phyloP scores from a whole-genome alignment of 2,888 invertebrate genomes.

The Portevinia maculata region DNA sequence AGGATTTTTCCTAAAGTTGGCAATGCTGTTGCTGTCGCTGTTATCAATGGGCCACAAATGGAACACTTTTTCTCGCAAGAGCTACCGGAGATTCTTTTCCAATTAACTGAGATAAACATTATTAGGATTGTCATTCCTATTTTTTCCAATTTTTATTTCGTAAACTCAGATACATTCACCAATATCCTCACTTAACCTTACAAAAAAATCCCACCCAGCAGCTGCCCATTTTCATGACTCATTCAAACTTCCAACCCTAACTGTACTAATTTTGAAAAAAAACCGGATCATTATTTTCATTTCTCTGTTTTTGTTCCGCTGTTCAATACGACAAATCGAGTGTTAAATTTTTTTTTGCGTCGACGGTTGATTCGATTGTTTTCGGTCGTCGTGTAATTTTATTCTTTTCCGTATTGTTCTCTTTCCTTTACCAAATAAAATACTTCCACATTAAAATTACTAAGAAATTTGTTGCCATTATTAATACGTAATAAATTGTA shows the following conservation, averaged over 20 bases:
- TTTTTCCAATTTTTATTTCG: too few species aligned
- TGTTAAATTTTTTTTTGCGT: constrained; percentile 54
- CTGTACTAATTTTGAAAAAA: constrained; percentile 54
- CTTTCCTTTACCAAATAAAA: constrained; percentile 41
- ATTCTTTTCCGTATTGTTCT: constrained; percentile 29
- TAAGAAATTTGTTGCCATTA: constrained; percentile 51
- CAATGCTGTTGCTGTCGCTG: too few species aligned
- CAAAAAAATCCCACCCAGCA: constrained; percentile 19
- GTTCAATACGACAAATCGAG: constrained; percentile 35
- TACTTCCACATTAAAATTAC: constrained; percentile 27
- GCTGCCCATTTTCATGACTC: constrained; percentile 48
- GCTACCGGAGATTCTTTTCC: too few species aligned
- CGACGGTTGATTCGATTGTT: constrained; percentile 58
- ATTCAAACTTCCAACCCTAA: constrained; percentile 14
- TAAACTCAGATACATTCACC: too few species aligned
- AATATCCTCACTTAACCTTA: constrained; percentile 20
- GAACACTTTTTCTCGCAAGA: too few species aligned
- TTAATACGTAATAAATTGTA: constrained; percentile 32
- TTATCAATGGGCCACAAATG: too few species aligned
- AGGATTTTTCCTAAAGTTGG: too few species aligned
- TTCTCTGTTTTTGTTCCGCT: constrained; percentile 54
- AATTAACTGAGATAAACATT: too few species aligned
- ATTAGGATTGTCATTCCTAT: too few species aligned
- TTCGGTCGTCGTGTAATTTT: constrained; percentile 42
- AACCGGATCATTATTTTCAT: constrained; percentile 7